phyloP scores from a whole-genome alignment of 2,888 invertebrate genomes.

The Pilophorus perplexus region DNA sequence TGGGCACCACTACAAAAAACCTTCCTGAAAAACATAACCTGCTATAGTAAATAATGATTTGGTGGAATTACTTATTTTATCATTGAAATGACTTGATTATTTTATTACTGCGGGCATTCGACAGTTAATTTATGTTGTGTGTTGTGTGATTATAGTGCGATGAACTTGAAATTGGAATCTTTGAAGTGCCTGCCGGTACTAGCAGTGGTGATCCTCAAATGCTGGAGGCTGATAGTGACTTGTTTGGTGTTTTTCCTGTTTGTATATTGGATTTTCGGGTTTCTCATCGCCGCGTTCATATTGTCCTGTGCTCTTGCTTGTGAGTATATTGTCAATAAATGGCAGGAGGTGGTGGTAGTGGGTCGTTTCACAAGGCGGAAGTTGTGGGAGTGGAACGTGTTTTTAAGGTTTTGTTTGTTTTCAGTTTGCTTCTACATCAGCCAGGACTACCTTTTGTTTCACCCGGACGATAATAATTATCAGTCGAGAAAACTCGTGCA shows the following conservation, averaged over 20 bases:
- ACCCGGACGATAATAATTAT: conserved; percentile 86
- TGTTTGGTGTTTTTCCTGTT: conserved; percentile 72
- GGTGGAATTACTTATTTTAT: too few relatives aligned
- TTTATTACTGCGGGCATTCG: too few relatives aligned
- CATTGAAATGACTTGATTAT: too few relatives aligned
- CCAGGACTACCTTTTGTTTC: conserved; percentile 82
- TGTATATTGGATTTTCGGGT: conserved; percentile 81
- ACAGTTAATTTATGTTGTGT: too few relatives aligned
- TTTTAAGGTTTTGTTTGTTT: neutral
- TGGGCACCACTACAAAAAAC: too few relatives aligned
- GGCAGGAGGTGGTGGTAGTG: neutral
- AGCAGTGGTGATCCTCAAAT: conserved; percentile 56
- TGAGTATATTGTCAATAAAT: conserved; percentile 52
- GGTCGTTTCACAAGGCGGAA: too few relatives aligned
- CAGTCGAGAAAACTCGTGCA: conserved; percentile 86
- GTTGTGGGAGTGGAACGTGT: too few relatives aligned
- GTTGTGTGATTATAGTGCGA: conserved; percentile 8
- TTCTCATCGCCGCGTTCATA: conserved; percentile 67
- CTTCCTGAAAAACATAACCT: too few relatives aligned
- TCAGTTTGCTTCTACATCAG: conserved; percentile 78
- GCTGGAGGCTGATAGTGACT: conserved; percentile 75
- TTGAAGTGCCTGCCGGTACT: conserved; percentile 44
- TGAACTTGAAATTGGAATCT: conserved; percentile 44
- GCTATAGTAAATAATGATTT: too few relatives aligned
- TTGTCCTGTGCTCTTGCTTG: conserved; percentile 70